Base-by-base conservation (phyloP, 2,113 vertebrate species). In the Tyto alba region DNA sequence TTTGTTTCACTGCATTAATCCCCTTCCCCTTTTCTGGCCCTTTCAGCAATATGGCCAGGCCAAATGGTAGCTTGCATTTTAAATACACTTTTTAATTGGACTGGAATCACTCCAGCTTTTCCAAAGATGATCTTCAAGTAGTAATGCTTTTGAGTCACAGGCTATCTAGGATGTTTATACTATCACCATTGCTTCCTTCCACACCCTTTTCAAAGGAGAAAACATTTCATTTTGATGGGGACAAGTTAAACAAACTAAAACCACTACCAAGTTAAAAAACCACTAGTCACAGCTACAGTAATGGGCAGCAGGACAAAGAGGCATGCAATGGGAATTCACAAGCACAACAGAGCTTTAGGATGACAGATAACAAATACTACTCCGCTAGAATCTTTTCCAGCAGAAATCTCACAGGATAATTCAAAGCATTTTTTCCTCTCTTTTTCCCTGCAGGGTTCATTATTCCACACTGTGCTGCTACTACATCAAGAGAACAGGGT, bases 391-490 rank as follows among this genome's bases (percentile, higher is more conserved):
- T 73, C 41, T 90, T 88, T 85, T 60, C 62, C 59, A 64, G 73
- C 55, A 89, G 83, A 90, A 86, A 88, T 47, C 81, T 89, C 71
- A 59, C 48, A 71, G 85, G 91, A 64, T 68, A 90, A 93, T 94
- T 93, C 76, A 56, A 80, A 79, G 87, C 77, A 50, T 87, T 94
- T 96, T 92, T 73, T 34, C 38, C 43, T 62, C 74, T 79, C 50
- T 73, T 92, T 75, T 76, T 57, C 93, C 95, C 85, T 89, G 85
- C 92, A 94, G 95, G 71, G 85, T 94, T 96, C 95, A 96, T 97
- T 95, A 95, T 93, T 86, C 73, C 64, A 79, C 76, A 73, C 92
- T 52, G 62, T 87, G 62, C 66, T 81, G 20, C 74, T 73, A 20
- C 87, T 91, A 76, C 74, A 93, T 92, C 94, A 96, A 76, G 72